Evolutionary conservation across 2,888 invertebrate genomes (phyloP).

Genomic region (Halictus quadricinctus): DNA sequence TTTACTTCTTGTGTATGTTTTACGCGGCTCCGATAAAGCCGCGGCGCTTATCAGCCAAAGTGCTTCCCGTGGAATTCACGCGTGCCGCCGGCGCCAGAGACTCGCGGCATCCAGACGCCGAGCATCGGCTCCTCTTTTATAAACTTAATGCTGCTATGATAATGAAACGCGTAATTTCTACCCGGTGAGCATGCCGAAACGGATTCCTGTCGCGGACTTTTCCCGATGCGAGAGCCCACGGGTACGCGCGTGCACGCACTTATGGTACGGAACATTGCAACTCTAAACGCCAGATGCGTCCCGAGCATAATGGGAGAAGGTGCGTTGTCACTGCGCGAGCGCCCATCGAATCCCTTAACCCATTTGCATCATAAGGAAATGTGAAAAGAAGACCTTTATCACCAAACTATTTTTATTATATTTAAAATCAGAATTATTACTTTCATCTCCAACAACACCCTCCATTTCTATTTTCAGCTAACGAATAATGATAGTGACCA

Average conservation of each 20-base stretch:
- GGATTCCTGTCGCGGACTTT: slow-evolving; percentile 9
- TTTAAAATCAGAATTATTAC: too few relatives aligned
- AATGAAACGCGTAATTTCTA: slow-evolving; percentile 41
- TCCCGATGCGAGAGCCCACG: neutral
- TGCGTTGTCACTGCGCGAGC: neutral
- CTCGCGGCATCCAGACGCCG: slow-evolving; percentile 33
- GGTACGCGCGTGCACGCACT: neutral
- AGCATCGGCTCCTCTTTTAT: slow-evolving; percentile 21
- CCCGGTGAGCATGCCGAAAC: slow-evolving; percentile 13
- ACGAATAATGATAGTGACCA: too few relatives aligned
- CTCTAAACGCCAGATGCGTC: slow-evolving; percentile 32
- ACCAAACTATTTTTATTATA: too few relatives aligned
- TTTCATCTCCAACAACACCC: too few relatives aligned
- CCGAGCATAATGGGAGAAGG: neutral
- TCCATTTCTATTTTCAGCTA: too few relatives aligned
- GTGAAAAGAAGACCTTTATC: too few relatives aligned
- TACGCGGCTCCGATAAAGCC: slow-evolving; percentile 49
- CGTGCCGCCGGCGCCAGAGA: slow-evolving; percentile 49
- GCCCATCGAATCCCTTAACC: too few relatives aligned
- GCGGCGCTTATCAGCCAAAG: slow-evolving; percentile 39
- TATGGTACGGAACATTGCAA: slow-evolving; percentile 1
- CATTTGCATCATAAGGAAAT: too few relatives aligned
- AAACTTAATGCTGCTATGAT: slow-evolving; percentile 31
- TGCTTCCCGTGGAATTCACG: slow-evolving; percentile 44
- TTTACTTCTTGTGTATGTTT: slow-evolving; percentile 49